Percentiles rank a stretch among this genome's conserved stretches.
Evolutionary conservation across 2,797 vertebrate genomes (phyloP).

Genomic region (Rhinella marina): DNA sequence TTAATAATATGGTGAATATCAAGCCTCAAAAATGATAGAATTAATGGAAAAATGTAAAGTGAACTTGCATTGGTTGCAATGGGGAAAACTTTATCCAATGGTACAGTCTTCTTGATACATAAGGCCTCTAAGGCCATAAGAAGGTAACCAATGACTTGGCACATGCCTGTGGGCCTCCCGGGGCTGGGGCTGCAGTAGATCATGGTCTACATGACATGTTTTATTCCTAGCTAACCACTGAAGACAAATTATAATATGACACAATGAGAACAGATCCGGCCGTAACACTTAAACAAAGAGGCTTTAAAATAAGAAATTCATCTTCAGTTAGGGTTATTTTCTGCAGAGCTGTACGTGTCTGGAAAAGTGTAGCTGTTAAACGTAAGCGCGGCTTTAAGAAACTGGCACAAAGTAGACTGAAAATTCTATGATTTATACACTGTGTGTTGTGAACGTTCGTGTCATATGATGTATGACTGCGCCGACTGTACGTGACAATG

Average conservation of each 20-base stretch:
- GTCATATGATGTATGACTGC: slow-evolving; percentile 31
- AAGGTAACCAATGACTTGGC: background rate
- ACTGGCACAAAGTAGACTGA: slow-evolving; percentile 14
- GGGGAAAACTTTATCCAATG: background rate
- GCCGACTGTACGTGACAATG: slow-evolving; percentile 35
- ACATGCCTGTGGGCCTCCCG: background rate
- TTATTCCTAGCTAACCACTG: background rate
- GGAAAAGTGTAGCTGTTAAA: slow-evolving; percentile 34
- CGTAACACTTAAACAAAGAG: background rate
- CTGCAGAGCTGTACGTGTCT: background rate
- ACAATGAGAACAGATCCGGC: background rate
- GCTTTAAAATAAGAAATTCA: background rate
- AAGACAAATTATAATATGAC: slow-evolving; percentile 12
- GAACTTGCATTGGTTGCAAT: background rate
- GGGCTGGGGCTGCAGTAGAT: background rate
- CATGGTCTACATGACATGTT: background rate
- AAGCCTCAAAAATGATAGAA: no score
- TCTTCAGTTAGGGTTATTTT: slow-evolving; percentile 24
- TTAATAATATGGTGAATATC: background rate
- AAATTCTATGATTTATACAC: slow-evolving; percentile 18
- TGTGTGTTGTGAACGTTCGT: slow-evolving; percentile 15
- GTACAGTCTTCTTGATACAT: background rate
- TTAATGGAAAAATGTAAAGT: background rate
- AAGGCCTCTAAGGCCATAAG: background rate
- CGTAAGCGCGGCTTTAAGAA: slow-evolving; percentile 9